Conservation (phyloP, 2,888 invertebrate genomes). For the Xestobium rufovillosum region DNA sequence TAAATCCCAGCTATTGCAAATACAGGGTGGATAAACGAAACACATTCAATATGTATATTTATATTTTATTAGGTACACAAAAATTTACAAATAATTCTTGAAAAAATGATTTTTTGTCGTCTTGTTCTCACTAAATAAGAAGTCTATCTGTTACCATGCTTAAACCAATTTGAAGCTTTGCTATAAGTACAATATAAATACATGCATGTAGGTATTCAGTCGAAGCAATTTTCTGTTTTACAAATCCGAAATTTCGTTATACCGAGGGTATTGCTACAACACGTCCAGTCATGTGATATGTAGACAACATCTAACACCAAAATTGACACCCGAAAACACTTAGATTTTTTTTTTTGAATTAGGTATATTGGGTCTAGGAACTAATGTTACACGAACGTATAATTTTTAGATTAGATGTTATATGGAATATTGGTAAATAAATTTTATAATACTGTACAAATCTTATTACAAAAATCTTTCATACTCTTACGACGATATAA, state of each 20-base stretch:
- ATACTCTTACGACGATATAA: conserved; percentile 13
- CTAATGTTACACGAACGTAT: conserved; percentile 28
- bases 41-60: too few species aligned
- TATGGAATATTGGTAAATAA: conserved; percentile 31
- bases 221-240: too few species aligned
- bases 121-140: too few species aligned
- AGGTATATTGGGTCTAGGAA: conserved; percentile 36
- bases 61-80: too few species aligned
- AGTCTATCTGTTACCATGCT: too few species aligned
- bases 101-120: too few species aligned
- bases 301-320: conserved; percentile 39
- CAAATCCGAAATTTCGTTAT: conserved; percentile 1
- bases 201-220: too few species aligned
- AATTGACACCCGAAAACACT: conserved; percentile 28
- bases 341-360: conserved; percentile 32
- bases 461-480: conserved; percentile 5
- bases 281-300: conserved; percentile 38
- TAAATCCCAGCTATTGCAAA: too few species aligned
- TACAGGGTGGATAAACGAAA: too few species aligned
- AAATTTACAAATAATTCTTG: too few species aligned
- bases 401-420: conserved; percentile 25
- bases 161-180: too few species aligned
- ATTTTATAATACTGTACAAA: conserved; percentile 41
- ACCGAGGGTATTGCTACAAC: conserved; percentile 35
- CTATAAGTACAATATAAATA: too few species aligned